Percentiles rank a stretch among this genome's conserved stretches.
Conservation (phyloP, 2,113 vertebrate species). For the Pedetes capensis region DNA sequence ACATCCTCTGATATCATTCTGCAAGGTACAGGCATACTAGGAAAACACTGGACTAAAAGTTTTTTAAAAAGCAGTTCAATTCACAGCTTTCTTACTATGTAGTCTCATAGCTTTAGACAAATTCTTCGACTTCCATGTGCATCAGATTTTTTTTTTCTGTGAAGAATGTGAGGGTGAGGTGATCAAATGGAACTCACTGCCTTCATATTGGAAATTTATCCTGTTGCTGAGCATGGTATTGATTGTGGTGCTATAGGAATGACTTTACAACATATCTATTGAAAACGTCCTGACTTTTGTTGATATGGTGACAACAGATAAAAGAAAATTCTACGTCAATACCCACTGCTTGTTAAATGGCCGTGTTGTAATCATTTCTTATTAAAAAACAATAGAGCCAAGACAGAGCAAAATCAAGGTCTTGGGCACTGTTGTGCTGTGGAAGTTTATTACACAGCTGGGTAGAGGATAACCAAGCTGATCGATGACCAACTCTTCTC, state of each 20-base stretch:
- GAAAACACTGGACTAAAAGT: not conserved
- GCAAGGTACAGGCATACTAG: not conserved
- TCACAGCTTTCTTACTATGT: not conserved
- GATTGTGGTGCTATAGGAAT: not conserved
- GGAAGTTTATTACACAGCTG: not conserved
- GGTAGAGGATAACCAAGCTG: not conserved
- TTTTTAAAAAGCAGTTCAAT: not conserved
- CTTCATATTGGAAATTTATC: not conserved
- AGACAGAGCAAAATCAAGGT: constrained; percentile 11
- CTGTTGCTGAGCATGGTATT: not conserved
- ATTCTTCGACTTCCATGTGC: not conserved
- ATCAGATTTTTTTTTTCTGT: not conserved
- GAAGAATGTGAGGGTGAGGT: not conserved
- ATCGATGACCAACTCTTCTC: not conserved
- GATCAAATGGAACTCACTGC: not conserved
- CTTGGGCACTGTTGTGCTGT: not conserved
- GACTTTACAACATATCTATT: not conserved
- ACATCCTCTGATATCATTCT: not conserved
- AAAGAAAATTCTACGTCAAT: not conserved
- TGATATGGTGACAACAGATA: not conserved
- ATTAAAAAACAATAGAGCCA: not conserved
- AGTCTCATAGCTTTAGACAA: not conserved
- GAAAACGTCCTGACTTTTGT: not conserved
- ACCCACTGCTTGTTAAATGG: not conserved
- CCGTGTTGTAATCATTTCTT: not conserved